Base-by-base conservation (phyloP, 2,888 invertebrate genomes). In the Phalera bucephala region DNA sequence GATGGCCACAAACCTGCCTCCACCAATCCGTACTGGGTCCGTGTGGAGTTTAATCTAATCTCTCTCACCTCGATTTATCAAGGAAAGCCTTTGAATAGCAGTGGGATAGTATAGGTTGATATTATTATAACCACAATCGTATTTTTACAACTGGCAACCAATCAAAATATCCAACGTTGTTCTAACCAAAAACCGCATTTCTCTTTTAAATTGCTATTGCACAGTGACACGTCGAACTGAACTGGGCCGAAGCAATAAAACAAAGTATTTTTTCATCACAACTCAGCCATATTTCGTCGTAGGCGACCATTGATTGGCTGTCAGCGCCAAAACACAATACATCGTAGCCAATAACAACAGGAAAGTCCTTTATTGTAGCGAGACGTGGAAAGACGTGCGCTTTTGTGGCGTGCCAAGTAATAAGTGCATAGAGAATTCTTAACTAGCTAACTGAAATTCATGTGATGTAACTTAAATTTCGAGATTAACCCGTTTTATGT, bases 271-370 rank as follows among this genome's bases (percentile, higher is more conserved):
- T 60, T 55, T 45, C 55, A 53, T 62, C 52, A 42, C 58, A 36
- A 36, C 36, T 45, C 45, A 39, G 42, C 53, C 52, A 64, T 62
- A 67, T 68, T 72, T 67, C 48, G 47, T 43, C 31, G 39, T 33
- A 36, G 45, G 43, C 44, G 44, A 41, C 57, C 67, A 61, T 64
- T 74, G 73, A 74, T 73, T 74, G 74, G 64, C 60, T 71, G 75
- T 64, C 71, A 71, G 58, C 44, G 55, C 50, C 60, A 62, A 60
- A 56, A 64, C 61, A 64, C 64, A 65, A 58, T 51, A 55, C 51
- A 57, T 50, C 40, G 44, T 48, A 34, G 50, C 52, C 67, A 59
- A 68, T 66, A 65, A 68, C 68, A 61, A 50, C 36, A 52, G 51
- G 40, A 48, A 57, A 58, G 54, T 59, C 47, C 49, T 66, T 53